Base-by-base conservation (phyloP, 2,888 invertebrate genomes). In the Sarcophaga variegata region DNA sequence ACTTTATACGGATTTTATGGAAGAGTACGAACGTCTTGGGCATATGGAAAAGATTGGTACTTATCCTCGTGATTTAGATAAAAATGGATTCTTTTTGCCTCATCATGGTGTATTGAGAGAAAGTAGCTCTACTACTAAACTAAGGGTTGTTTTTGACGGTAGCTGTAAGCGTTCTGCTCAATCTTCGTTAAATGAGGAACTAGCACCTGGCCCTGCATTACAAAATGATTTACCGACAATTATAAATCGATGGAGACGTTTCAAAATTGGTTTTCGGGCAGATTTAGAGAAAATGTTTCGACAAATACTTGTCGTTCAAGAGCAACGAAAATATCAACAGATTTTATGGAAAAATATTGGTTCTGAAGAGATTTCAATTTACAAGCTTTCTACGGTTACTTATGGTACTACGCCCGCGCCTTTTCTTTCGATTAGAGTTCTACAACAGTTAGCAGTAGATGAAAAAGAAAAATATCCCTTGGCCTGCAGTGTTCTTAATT, bases 281-380 rank as follows among this genome's bases (percentile, higher is more conserved):
- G 88, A 89, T 70, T 37, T 89, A 2, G 83, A 84, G 17, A 86
- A 88, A 66, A 89, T 89, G 86, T 89, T 88, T 47, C 60, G 87
- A 0, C 85, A 88, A 63, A 88, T 88, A n/a, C 22, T 17, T 4
- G 76, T 85, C 0, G 45, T 64, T 20, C 49, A 78, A 45, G 63
- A 76, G 8, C 86, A 87, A 37, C 20, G 81, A 49, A 75, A 72
- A 10, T 83, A 85, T 37, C 88, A 86, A 67, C 81, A 79, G 66
- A 81, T 86, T 64, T 49, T 88, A 4, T 85, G 80, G 85, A 69
- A 79, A 74, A 62, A 63, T 25, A 14, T 71, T 12, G 5, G 20
- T 4, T 74, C 62, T 11, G 59, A 81, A 6, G 20, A 72, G 10
- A 81, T 85, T n/a, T 70, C 6, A n/a, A n/a, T n/a, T n/a, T n/a